phyloP scores from a whole-genome alignment of 1,140 invertebrate species.

The Diorhabda carinulata region DNA sequence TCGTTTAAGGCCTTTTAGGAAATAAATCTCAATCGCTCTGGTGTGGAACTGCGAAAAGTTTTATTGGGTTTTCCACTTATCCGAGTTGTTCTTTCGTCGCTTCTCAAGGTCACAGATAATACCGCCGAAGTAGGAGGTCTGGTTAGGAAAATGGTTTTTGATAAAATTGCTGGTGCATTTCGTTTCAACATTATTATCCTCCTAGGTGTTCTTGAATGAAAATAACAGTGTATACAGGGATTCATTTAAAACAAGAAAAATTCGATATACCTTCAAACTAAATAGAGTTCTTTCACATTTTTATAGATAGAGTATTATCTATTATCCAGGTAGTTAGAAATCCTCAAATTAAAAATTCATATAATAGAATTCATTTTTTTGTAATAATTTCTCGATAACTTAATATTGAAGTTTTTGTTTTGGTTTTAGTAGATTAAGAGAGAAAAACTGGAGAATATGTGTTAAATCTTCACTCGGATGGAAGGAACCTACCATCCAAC shows the following conservation, averaged over 20 bases:
- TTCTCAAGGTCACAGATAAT: neutral
- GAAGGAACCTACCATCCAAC: too few relatives aligned
- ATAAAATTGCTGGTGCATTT: slow-evolving; percentile 2
- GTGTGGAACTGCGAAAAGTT: neutral
- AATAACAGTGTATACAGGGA: neutral
- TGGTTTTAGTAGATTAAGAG: too few relatives aligned
- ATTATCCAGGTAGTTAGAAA: too few relatives aligned
- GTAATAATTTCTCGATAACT: too few relatives aligned
- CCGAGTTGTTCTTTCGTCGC: slow-evolving; percentile 1
- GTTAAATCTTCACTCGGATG: too few relatives aligned
- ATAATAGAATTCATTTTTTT: too few relatives aligned
- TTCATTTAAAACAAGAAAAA: neutral
- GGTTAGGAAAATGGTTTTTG: neutral
- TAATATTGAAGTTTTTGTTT: too few relatives aligned
- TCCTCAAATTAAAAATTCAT: too few relatives aligned
- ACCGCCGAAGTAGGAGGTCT: neutral
- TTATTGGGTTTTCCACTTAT: slow-evolving; percentile 2
- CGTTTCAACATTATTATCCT: neutral
- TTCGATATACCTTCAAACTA: too few relatives aligned
- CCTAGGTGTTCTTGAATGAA: slow-evolving; percentile 2
- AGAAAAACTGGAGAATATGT: too few relatives aligned
- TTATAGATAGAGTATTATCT: too few relatives aligned
- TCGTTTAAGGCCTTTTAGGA: slow-evolving; percentile 1
- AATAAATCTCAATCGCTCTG: slow-evolving; percentile 2
- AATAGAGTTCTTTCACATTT: too few relatives aligned